Base-by-base conservation (phyloP, 2,113 vertebrate genomes). In the Solenodon paradoxus region DNA sequence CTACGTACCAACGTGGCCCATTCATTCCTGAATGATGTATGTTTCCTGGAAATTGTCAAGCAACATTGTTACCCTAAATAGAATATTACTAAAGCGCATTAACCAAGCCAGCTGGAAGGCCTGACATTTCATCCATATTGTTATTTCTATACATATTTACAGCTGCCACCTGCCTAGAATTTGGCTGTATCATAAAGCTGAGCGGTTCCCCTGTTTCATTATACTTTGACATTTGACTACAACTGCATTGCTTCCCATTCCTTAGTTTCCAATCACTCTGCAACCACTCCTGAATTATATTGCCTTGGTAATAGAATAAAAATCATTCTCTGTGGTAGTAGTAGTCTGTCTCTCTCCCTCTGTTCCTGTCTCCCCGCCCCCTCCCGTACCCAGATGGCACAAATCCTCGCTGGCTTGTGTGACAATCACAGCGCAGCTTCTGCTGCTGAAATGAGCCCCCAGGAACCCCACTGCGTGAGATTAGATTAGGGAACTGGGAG, bases 401-500 rank as follows among this genome's bases (percentile, higher is more conserved):
- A 98, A 98, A 98, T 98, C 4, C 68, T 97, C 97, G 92, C 95
- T 98, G 98, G 98, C 98, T 97, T 97, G 96, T 77, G 72, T 92
- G 98, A 98, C 98, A 98, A 98, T 98, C 97, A 98, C 53, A 98
- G 97, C 97, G 94, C 97, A 97, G 97, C 97, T 98, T 98, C 98
- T 98, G 97, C 80, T 98, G 97, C 97, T 98, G 97, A 98, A 98
- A 98, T 97, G 98, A 98, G 97, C 97, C 97, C 97, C 92, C 86
- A 96, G 94, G 97, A 98, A 98, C 96, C 98, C 98, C 98, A 98
- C 94, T 40, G 97, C 98, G 97, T 97, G 98, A 98, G 98, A 99
- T 98, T 98, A 98, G 98, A 99, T 99, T 98, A 99, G 98, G 98
- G 98, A 99, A 98, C 98, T 98, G 98, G 98, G 98, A 99, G 97